These are phyloP conservation scores for Nymphalis io DNA, from an alignment of 1,140 invertebrate species.

Conservation along the genomic window DNA sequence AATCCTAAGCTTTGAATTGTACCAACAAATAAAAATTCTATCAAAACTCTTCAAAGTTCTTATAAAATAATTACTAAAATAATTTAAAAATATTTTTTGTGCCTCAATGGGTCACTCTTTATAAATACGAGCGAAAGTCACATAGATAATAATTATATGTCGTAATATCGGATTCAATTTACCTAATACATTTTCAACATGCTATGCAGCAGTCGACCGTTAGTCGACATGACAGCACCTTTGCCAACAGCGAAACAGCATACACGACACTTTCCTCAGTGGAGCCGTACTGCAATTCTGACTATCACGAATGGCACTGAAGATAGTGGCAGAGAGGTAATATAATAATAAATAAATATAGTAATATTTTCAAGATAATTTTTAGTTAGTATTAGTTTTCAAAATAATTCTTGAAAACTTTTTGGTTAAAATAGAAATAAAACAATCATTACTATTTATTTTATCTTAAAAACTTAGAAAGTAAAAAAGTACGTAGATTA, in stretches of 20 bases:
- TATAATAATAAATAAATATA: too few relatives aligned
- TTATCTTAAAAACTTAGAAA: neutral
- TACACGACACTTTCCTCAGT: conserved; percentile 55
- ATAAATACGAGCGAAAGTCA: conserved; percentile 10
- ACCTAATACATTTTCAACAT: conserved; percentile 32
- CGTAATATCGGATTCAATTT: conserved; percentile 5
- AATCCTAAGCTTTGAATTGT: too few relatives aligned
- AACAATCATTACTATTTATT: neutral
- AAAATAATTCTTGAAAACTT: too few relatives aligned
- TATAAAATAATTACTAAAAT: too few relatives aligned
- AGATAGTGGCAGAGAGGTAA: conserved; percentile 35
- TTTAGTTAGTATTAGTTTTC: too few relatives aligned
- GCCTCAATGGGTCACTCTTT: neutral
- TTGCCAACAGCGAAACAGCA: conserved; percentile 32
- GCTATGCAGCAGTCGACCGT: conserved; percentile 49
- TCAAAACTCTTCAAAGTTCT: too few relatives aligned
- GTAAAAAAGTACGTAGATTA: too few relatives aligned
- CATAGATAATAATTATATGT: neutral
- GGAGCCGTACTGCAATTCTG: conserved; percentile 56
- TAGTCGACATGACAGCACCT: conserved; percentile 50
- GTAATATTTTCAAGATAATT: too few relatives aligned
- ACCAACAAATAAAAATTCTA: too few relatives aligned
- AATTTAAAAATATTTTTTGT: neutral
- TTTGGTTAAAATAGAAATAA: too few relatives aligned
- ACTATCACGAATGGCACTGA: conserved; percentile 42